phyloP scores from a whole-genome alignment of 2,113 vertebrate genomes.

The Hydropotes inermis region DNA sequence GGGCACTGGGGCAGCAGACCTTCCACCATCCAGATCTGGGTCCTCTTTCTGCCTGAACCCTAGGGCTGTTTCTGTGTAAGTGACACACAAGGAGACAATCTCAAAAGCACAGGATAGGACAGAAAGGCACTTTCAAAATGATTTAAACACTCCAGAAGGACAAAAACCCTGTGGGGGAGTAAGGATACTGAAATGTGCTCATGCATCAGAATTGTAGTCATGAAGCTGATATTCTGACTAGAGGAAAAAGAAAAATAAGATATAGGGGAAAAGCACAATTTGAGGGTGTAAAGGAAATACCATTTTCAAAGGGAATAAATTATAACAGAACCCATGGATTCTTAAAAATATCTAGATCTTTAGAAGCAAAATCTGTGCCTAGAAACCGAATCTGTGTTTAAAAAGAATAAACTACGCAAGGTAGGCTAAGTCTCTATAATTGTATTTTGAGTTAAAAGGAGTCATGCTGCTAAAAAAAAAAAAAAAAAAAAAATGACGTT shows the following conservation, averaged over 20 bases:
- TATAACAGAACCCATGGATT: not conserved
- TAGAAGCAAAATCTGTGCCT: not conserved
- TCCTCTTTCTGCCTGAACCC: not conserved
- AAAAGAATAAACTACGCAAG: not conserved
- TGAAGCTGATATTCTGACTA: slow-evolving; percentile 45
- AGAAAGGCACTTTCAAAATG: slow-evolving; percentile 67
- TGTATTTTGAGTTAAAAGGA: slow-evolving; percentile 1
- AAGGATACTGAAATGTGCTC: slow-evolving; percentile 58
- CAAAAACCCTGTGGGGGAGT: slow-evolving; percentile 57
- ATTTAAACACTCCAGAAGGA: slow-evolving; percentile 68
- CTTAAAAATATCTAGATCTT: not conserved
- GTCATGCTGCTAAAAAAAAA: not conserved
- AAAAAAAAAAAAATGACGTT: not conserved
- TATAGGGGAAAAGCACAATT: not conserved
- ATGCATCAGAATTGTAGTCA: slow-evolving; percentile 61
- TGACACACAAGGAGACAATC: slow-evolving; percentile 30
- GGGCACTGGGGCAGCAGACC: not conserved
- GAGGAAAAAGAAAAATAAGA: slow-evolving; percentile 42
- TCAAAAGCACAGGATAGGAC: slow-evolving; percentile 4
- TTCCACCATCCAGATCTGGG: not conserved
- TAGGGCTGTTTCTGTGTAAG: slow-evolving; percentile 28
- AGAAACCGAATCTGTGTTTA: not conserved
- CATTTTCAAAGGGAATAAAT: slow-evolving; percentile 29
- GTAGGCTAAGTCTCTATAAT: not conserved
- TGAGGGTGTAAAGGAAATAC: not conserved